Evolutionary conservation across 1,140 invertebrate genomes (phyloP).

Genomic region (Neodiprion lecontei): DNA sequence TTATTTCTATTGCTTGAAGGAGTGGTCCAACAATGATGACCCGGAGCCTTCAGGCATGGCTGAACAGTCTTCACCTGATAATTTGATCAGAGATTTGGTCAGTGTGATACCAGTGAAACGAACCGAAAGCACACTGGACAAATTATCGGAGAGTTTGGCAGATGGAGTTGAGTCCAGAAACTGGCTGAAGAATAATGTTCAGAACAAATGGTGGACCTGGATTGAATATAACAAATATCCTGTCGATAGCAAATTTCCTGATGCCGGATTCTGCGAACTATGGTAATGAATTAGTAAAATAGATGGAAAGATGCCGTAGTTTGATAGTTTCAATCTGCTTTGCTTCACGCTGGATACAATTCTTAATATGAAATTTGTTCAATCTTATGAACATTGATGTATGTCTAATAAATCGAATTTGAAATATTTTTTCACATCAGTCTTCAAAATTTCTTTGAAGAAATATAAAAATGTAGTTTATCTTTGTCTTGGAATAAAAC

Average conservation of each 20-base stretch:
- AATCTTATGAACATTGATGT: too few relatives aligned
- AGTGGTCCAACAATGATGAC: conserved; percentile 49
- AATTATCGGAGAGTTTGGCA: conserved; percentile 32
- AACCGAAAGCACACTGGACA: conserved; percentile 16
- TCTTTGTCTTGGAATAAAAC: too few relatives aligned
- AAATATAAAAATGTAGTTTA: too few relatives aligned
- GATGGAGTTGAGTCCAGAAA: conserved; percentile 47
- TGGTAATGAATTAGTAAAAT: conserved; percentile 34
- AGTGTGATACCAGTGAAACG: conserved; percentile 19
- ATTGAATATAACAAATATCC: conserved; percentile 44
- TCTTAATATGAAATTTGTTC: too few relatives aligned
- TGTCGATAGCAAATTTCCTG: conserved; percentile 43
- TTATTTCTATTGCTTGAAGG: conserved; percentile 16
- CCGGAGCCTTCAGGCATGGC: conserved; percentile 1
- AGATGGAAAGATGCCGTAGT: background rate
- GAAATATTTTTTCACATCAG: too few relatives aligned
- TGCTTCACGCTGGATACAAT: too few relatives aligned
- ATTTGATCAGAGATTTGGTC: background rate
- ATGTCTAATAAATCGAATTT: too few relatives aligned
- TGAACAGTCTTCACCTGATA: too few relatives aligned
- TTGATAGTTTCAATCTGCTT: too few relatives aligned
- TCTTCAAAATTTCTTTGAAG: too few relatives aligned
- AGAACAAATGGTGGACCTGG: conserved; percentile 57
- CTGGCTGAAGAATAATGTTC: conserved; percentile 54
- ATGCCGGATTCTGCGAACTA: conserved; percentile 49